These are phyloP conservation scores for Alviniconcha strummeri DNA, from an alignment of 2,888 invertebrate genomes.

Conservation along the genomic window DNA sequence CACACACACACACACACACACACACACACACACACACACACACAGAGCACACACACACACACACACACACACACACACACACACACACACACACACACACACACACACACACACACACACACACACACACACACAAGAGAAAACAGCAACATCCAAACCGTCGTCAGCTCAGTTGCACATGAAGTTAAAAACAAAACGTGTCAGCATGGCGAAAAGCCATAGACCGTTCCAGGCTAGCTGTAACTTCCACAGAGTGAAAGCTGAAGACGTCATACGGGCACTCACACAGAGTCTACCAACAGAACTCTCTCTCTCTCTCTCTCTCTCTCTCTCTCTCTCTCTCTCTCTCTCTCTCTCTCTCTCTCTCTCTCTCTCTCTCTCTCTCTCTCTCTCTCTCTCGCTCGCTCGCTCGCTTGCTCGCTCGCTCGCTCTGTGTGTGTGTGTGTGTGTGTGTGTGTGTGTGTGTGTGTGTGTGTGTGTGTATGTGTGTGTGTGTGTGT, in stretches of 20 bases:
- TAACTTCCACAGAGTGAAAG: too few relatives aligned
- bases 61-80: background rate
- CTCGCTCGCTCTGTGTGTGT: background rate
- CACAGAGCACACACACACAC: background rate
- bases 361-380: constrained; percentile 22
- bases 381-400: background rate
- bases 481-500: background rate
- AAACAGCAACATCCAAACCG: background rate
- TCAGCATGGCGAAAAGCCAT: too few relatives aligned
- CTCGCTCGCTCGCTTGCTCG: constrained; percentile 5
- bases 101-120: background rate
- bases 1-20: too few relatives aligned
- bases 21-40: background rate
- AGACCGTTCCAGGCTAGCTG: too few relatives aligned
- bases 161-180: background rate
- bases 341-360: constrained; percentile 4
- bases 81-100: background rate
- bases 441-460: background rate
- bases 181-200: too few relatives aligned
- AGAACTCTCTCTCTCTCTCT: constrained; percentile 14
- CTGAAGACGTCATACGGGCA: background rate
- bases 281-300: background rate
- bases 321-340: constrained; percentile 9
- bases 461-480: background rate
- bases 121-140: background rate